These are phyloP conservation scores for Sebastes paucispinis DNA, from an alignment of 2,797 vertebrate genomes.

Conservation along the genomic window DNA sequence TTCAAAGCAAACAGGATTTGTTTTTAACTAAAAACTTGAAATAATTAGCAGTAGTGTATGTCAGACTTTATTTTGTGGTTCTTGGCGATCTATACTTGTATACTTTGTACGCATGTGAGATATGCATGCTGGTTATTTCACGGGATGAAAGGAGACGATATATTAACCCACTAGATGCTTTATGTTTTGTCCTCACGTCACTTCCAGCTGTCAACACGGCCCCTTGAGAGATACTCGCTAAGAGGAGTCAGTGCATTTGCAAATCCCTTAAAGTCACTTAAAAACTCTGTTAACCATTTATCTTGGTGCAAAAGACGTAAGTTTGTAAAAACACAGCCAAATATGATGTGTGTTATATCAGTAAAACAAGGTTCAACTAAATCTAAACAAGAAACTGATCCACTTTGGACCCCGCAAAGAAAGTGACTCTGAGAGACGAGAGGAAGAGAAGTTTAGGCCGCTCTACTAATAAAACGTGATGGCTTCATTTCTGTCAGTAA, in stretches of 20 bases:
- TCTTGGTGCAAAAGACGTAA: neutral
- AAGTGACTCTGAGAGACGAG: neutral
- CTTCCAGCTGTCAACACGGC: neutral
- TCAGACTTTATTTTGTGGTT: neutral
- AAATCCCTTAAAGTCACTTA: neutral
- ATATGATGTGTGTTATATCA: neutral
- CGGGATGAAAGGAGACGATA: neutral
- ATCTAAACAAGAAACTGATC: neutral
- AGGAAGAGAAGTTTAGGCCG: neutral
- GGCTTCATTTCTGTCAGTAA: conserved; percentile 29
- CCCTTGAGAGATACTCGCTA: neutral
- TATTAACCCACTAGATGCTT: conserved; percentile 5
- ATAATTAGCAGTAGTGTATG: neutral
- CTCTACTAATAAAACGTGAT: conserved; percentile 19
- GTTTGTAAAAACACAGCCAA: neutral
- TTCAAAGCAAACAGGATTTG: neutral
- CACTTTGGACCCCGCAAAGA: neutral
- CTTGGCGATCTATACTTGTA: neutral
- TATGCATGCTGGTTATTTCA: neutral
- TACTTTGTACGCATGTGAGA: neutral
- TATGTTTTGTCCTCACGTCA: neutral
- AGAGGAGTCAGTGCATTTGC: neutral
- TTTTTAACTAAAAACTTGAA: neutral
- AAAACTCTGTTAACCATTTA: neutral
- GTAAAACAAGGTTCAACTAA: neutral